Base-by-base conservation (phyloP, 2,797 vertebrate species). In the Taenioides sp. region DNA sequence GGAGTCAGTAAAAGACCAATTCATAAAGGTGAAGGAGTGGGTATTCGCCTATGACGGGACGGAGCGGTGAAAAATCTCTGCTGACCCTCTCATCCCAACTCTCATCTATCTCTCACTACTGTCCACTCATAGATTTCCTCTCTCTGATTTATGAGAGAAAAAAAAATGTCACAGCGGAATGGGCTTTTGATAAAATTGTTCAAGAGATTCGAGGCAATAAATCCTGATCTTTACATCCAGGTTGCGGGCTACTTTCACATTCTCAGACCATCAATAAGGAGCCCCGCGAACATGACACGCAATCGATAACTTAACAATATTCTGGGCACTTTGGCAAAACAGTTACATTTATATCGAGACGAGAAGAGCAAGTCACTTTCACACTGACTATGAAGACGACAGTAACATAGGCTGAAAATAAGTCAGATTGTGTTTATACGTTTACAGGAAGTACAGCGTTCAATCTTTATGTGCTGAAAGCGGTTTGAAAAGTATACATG, bases 141-240 rank as follows among this genome's bases (percentile, higher is more conserved):
- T 93, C 76, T 81, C 93, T 99, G 97, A 99, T 98, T 99, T 99
- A 99, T 98, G 95, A 93, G 93, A 94, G 95, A 96, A 97, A 97
- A 91, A 66, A 94, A 94, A 99, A 98, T 96, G 95, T 95, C 94
- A 98, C 94, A 94, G 94, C 93, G 96, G 97, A 99, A 99, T 98
- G 95, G 96, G 97, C 96, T 98, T 99, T 98, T 99, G 97, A 99
- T 99, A 98, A 99, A 99, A 99, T 98, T 99, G 97, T 99, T 98
- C 95, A 94, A 96, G 95, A 96, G 98, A 98, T 98, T 96, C 95
- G 92, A 93, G 91, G 96, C 95, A 94, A 98, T 99, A 99, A 98
- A 99, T 99, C 95, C 95, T 96, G 94, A 96, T 98, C 97, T 96
- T 97, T 96, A 95, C 95, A 96, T 95, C 94, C 95, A 95, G 95